Base-by-base conservation (phyloP, 2,888 invertebrate species). In the Tetrapedia diversipes region DNA sequence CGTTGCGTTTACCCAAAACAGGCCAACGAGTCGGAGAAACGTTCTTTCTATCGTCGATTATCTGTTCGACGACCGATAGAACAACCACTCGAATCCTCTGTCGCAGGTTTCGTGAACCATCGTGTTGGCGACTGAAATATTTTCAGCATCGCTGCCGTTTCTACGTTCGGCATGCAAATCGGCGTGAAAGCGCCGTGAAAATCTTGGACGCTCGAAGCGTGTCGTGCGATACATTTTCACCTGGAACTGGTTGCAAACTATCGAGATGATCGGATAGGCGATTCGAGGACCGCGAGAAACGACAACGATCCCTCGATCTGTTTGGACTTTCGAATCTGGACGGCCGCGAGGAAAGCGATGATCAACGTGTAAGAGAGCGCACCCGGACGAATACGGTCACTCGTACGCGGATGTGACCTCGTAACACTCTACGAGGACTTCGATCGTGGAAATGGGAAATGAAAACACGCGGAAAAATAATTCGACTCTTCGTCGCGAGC, bases 361-460 rank as follows among this genome's bases (percentile, higher is more conserved):
- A 49, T 29, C 45, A 51, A 14, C 32, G 49, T 53, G 29, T 29
- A 47, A 16, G 54, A 64, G 57, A 51, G 43, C 14, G 29, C 49
- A 22, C 45, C 34, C 54, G 37, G 39, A 54, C 60, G 77, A 68
- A 57, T 45, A 73, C 73, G 41, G 64, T 54, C 68, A 47, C 61
- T 75, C 69, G 78, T 43, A 81, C 80, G 75, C 80, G 80, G 81
- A 81, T 81, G 54, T 80, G 81, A 78, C 79, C 82, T 81, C 76
- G 79, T 74, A 81, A 77, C 76, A 70, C 73, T 54, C 70, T 56
- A 2, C 74, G 80, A 66, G 68, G 66, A 69, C 69, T 75, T 29
- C 73, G 79, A 71, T 71, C 74, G 41, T 70, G 73, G 54, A 64
- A 70, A 73, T 77, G 72, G 72, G 68, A 82, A 78, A 72, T 70